Evolutionary conservation across 2,797 vertebrate genomes (phyloP), one percentile per base, ranked within the genome.

Genomic region (Trichosurus vulpecula): DNA sequence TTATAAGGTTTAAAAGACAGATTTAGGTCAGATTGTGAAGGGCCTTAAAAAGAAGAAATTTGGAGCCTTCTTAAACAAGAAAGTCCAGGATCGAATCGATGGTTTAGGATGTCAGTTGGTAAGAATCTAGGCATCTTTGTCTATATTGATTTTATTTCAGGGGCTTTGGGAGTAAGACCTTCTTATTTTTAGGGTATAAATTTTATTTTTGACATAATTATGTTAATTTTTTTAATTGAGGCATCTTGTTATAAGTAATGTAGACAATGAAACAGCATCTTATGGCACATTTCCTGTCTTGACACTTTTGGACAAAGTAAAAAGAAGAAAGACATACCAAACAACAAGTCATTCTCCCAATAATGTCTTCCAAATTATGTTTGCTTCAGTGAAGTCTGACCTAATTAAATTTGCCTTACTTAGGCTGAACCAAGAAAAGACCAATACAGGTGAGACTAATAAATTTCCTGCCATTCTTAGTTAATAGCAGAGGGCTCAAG

Each of bases 321-420:
- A 9, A 47, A 25, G 29, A 41, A 94, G 35, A 52, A 89, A 66
- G 27, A 56, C 6, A 54, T 30, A 52, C 27, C 22, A n/a, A 30
- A 35, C 30, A 61, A 12, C 52, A 56, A 95, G 92, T 55, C 25
- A 54, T 81, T 81, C 6, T 92, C n/a, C 13, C 6, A 81, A 87
- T 16, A 2, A 10, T 54, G 13, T 51, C 54, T 94, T 94, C 27
- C n/a, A 27, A 93, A 11, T 92, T 95, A 52, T 58, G 3, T 53
- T 89, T 94, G n/a, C 31, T 66, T 91, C 14, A 13, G 14, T 93
- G 54, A 95, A 87, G 25, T 90, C 6, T 51, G 8, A 90, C 25
- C 41, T 90, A 95, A 91, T 93, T 25, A 94, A 93, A 74, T 92
- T 54, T 91, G 55, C 52, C 74, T 52, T 91, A 81, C 92, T 94